Conservation (phyloP, 2,113 vertebrate genomes). For the Silurus asotus region DNA sequence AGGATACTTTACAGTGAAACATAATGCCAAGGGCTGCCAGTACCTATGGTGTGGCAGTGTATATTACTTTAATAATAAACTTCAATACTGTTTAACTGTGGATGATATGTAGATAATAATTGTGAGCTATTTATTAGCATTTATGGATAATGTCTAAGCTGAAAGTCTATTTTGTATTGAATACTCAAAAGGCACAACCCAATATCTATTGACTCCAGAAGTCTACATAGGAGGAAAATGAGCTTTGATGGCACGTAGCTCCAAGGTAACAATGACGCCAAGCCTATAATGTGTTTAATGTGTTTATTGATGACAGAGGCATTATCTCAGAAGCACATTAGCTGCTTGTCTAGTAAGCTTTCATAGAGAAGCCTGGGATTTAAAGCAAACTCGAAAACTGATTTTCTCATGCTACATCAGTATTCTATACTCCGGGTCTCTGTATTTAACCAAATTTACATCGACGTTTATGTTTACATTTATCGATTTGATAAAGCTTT, state of each 20-base stretch:
- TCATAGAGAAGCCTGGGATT: slow-evolving; percentile 2
- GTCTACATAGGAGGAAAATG: not conserved
- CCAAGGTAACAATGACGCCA: slow-evolving; percentile 14
- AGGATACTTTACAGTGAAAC: not conserved
- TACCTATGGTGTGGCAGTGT: not conserved
- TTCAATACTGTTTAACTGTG: not conserved
- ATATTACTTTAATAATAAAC: not conserved
- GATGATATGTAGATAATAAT: not conserved
- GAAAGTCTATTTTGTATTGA: not conserved
- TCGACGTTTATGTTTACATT: slow-evolving; percentile 25
- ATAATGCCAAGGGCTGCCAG: not conserved
- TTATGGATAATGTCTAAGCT: not conserved
- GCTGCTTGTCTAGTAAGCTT: slow-evolving; percentile 4
- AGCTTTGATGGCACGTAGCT: slow-evolving; percentile 29
- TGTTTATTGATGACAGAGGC: slow-evolving; percentile 25
- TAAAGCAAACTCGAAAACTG: not conserved
- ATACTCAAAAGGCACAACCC: not conserved
- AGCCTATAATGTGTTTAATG: slow-evolving; percentile 19
- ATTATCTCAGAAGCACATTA: slow-evolving; percentile 33
- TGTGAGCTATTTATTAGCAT: not conserved
- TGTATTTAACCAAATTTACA: slow-evolving; percentile 24
- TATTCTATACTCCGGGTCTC: not conserved
- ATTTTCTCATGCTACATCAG: slow-evolving; percentile 12
- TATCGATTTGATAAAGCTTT: not conserved
- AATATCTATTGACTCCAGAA: not conserved